phyloP scores from a whole-genome alignment of 2,888 invertebrate genomes.

The Drosophila monieri region DNA sequence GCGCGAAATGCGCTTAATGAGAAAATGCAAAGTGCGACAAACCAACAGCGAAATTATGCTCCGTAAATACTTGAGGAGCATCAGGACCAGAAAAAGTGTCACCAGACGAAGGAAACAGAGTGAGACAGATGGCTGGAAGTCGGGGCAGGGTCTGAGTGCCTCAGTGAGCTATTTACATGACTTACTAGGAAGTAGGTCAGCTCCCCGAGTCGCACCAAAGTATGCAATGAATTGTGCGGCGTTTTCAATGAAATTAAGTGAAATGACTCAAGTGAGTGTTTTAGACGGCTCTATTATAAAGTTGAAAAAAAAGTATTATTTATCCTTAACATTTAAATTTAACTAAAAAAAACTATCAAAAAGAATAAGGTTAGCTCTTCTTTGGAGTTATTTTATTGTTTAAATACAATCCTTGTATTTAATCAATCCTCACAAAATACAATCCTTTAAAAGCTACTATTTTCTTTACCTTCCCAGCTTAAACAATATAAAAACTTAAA shows the following conservation, averaged over 20 bases:
- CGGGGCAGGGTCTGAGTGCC: slow-evolving; percentile 13
- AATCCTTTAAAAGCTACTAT: neutral
- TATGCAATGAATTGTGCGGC: slow-evolving; percentile 69
- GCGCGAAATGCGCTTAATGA: slow-evolving; percentile 74
- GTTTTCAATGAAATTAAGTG: slow-evolving; percentile 63
- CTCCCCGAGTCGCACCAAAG: slow-evolving; percentile 57
- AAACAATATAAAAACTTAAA: neutral
- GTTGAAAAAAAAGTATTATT: too few relatives aligned
- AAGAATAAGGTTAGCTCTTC: too few relatives aligned
- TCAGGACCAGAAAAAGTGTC: slow-evolving; percentile 28
- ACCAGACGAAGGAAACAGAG: slow-evolving; percentile 11
- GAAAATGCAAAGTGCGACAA: slow-evolving; percentile 68
- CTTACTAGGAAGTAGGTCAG: slow-evolving; percentile 58
- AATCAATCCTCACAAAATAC: too few relatives aligned
- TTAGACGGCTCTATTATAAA: neutral
- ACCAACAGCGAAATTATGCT: slow-evolving; percentile 62
- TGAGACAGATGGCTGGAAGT: slow-evolving; percentile 1
- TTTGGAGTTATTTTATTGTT: too few relatives aligned
- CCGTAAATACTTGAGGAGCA: slow-evolving; percentile 68
- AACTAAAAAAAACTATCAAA: too few relatives aligned
- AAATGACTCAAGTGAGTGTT: slow-evolving; percentile 47
- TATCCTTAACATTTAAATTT: too few relatives aligned
- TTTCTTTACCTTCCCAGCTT: neutral
- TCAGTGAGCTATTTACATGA: slow-evolving; percentile 41
- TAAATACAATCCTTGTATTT: too few relatives aligned